These are phyloP conservation scores for Catalaphyllia jardinei DNA, from an alignment of 64 coral and sea anemone species.

Conservation along the genomic window DNA sequence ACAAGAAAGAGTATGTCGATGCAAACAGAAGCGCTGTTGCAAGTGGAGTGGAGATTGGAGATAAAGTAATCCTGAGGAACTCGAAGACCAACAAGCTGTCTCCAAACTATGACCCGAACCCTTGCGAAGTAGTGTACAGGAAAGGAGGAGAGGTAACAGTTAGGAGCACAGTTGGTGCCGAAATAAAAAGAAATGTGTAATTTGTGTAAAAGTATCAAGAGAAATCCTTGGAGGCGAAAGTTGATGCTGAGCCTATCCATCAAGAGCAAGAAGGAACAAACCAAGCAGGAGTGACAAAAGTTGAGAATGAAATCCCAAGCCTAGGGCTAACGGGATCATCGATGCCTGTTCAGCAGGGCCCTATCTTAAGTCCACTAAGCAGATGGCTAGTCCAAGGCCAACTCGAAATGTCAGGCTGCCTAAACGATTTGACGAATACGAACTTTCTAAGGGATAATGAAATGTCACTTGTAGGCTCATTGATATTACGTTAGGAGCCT, in stretches of 20 bases:
- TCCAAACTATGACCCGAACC: too few relatives aligned
- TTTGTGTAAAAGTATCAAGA: too few relatives aligned
- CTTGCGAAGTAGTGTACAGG: too few relatives aligned
- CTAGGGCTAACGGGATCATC: not conserved
- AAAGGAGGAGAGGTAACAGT: too few relatives aligned
- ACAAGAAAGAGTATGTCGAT: conserved; percentile 18
- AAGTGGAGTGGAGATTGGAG: conserved; percentile 16
- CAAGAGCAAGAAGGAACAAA: too few relatives aligned
- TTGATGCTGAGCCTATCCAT: too few relatives aligned
- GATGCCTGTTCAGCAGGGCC: not conserved
- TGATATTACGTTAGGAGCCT: not conserved
- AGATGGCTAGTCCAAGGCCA: not conserved
- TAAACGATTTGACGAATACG: not conserved
- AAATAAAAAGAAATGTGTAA: conserved; percentile 8
- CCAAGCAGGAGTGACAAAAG: not conserved
- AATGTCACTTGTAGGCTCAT: not conserved
- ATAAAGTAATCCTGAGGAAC: not conserved
- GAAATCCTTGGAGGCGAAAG: too few relatives aligned
- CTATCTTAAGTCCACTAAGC: not conserved
- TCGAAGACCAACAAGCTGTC: too few relatives aligned
- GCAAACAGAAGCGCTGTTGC: not conserved
- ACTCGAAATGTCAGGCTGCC: conserved; percentile 19
- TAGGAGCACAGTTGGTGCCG: too few relatives aligned
- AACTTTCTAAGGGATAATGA: conserved; percentile 3
- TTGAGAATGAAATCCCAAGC: too few relatives aligned